Base-by-base conservation (phyloP, 2,888 invertebrate species). In the Melipona beecheii region DNA sequence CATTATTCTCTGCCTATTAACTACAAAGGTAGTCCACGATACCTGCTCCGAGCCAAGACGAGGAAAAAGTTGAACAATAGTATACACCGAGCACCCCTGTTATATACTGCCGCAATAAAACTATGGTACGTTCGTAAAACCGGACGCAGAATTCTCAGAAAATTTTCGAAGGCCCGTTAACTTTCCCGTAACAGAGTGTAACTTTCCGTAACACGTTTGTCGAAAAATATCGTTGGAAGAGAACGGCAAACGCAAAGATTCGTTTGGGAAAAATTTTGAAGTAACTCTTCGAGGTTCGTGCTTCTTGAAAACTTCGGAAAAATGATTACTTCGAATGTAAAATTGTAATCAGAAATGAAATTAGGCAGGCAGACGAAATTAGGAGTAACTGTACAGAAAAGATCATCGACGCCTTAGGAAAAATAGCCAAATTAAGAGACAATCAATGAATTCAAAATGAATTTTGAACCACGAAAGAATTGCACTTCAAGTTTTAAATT, bases 1-100 rank as follows among this genome's bases (percentile, higher is more conserved):
- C 89, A 91, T 91, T 91, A 88, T 86, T 81, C 85, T 43, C 76
- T 77, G 75, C 84, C 90, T 87, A 88, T 90, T 90, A 88, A 78
- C 80, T 89, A 78, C 83, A 75, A 83, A 86, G 83, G 84, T n/a
- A n/a, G n/a, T 86, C 84, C 85, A 49, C 71, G 86, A 89, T 89
- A 90, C 90, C 90, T 90, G 90, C 76, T 74, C 60, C 69, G 74
- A 60, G 58, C 49, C 74, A 69, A 60, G 64, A 43, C 73, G 75
- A 87, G 82, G 71, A 87, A 89, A 87, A 88, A 78, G 80, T 75
- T 66, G 74, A 76, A 84, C 81, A 80, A 85, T 80, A 80, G 84
- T 65, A 64, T 70, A 75, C 71, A 66, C 62, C 49, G 60, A 58
- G 64, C 71, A 84, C 75, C 73, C 84, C 74, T n/a, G 84, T 49